Conservation (phyloP, 2,113 vertebrate genomes). For the Podiceps cristatus region DNA sequence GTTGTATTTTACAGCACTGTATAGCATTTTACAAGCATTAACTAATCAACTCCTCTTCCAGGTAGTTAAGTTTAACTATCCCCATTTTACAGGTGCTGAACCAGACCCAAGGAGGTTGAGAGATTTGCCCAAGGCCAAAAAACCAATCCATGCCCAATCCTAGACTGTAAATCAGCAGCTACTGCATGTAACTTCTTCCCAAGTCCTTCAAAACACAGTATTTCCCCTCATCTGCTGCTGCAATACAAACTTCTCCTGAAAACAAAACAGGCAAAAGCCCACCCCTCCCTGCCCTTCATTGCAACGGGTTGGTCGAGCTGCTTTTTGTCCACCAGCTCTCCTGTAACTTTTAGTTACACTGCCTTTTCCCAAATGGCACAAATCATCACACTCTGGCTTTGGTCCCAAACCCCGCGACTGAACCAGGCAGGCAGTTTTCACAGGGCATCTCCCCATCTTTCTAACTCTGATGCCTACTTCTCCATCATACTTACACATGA, state of each 20-base stretch:
- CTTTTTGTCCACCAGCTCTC: background rate
- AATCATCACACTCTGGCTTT: background rate
- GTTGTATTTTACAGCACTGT: conserved; percentile 32
- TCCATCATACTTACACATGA: background rate
- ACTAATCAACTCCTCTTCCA: conserved; percentile 46
- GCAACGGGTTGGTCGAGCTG: background rate
- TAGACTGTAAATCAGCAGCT: background rate
- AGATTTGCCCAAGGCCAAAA: background rate
- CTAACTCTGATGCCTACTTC: background rate
- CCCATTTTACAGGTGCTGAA: conserved; percentile 45
- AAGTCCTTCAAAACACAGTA: background rate
- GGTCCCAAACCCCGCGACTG: background rate
- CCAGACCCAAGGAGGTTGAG: background rate
- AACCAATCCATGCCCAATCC: background rate
- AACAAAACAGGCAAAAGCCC: background rate
- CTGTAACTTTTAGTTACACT: background rate
- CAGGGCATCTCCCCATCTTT: background rate
- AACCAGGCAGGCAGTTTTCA: background rate
- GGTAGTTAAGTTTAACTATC: conserved; percentile 54
- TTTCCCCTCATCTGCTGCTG: background rate
- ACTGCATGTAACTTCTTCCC: background rate
- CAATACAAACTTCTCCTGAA: background rate
- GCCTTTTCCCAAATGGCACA: background rate
- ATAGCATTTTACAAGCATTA: conserved; percentile 50
- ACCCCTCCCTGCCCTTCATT: background rate